Base-by-base conservation (phyloP, 1,140 invertebrate genomes). In the Drosophila neocordata region DNA sequence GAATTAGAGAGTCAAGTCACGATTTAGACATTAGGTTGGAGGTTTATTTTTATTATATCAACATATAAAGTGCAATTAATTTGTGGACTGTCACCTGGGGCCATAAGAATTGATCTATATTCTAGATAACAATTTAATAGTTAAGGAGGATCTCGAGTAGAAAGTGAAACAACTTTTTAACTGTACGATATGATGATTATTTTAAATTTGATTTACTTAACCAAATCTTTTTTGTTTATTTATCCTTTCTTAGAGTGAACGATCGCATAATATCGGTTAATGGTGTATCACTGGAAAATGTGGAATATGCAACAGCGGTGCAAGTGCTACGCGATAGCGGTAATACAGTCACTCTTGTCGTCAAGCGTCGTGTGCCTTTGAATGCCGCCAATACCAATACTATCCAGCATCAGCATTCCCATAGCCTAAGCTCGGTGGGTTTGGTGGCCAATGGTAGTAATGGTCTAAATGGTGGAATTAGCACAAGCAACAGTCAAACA, bases 241-340 rank as follows among this genome's bases (percentile, higher is more conserved):
- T 6, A 27, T 53, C 12, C 58, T 34, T 15, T 79, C 92, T 75
- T 93, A 99, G 98, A 93, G 97, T 99, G 11, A 99, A 99, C 91
- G 99, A 99, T 92, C 94, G 98, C 69, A 98, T 99, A 79, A 95
- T 99, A 65, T 98, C 97, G 53, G 98, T 98, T 1, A 99, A 99
- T 93, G 97, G 97, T 4, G 95, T 98, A 24, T 97, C 97, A 0
- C 92, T 99, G 70, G 98, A 99, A 91, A 98, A 99, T 92, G 98
- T 99, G 27, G 98, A 99, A 91, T 99, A 99, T 90, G 96, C 96
- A 1, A 96, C 96, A 13, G 97, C 97, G 0, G 96, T 98, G 24
- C 96, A 97, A 89, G 97, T 98, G 53, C 92, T 98, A 58, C 94
- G 97, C 48, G 97, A 98, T 91, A 97, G 95, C 60, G 97, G 97